These are phyloP conservation scores for Psittacula derbiana DNA, from an alignment of 2,797 vertebrate species.

Conservation along the genomic window DNA sequence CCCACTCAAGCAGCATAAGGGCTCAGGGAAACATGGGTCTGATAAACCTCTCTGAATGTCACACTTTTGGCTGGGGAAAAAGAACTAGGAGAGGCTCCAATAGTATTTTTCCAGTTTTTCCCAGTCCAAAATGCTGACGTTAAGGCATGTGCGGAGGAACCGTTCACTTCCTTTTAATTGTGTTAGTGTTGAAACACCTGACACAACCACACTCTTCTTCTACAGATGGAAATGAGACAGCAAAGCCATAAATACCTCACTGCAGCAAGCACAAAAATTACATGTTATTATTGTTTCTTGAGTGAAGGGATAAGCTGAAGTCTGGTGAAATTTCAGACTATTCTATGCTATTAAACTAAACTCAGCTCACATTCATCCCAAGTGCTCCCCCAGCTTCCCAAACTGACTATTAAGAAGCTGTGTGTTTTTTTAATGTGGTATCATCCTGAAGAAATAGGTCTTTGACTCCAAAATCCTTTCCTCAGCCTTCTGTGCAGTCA, in stretches of 20 bases:
- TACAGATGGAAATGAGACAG: constrained; percentile 28
- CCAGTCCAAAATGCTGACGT: constrained; percentile 68
- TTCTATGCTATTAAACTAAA: not conserved
- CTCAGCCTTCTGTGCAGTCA: not conserved
- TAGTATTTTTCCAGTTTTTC: constrained; percentile 51
- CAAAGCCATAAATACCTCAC: not conserved
- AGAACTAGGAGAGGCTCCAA: constrained; percentile 66
- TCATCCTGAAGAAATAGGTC: not conserved
- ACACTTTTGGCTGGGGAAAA: constrained; percentile 70
- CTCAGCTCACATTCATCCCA: not conserved
- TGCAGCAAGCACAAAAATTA: not conserved
- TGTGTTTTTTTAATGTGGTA: not conserved
- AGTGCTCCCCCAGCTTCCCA: not conserved
- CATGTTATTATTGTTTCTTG: not conserved
- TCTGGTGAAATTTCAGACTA: not conserved
- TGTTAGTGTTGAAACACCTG: constrained; percentile 19
- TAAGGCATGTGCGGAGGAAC: constrained; percentile 57
- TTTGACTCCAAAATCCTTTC: not conserved
- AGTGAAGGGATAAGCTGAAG: not conserved
- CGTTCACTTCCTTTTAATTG: constrained; percentile 19
- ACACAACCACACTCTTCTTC: not conserved
- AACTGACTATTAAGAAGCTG: not conserved
- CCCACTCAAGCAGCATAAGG: constrained; percentile 71
- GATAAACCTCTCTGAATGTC: constrained; percentile 75
- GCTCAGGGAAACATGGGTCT: constrained; percentile 65